Evolutionary conservation across 2,888 invertebrate species (phyloP).

Genomic region (Cenopis cana): DNA sequence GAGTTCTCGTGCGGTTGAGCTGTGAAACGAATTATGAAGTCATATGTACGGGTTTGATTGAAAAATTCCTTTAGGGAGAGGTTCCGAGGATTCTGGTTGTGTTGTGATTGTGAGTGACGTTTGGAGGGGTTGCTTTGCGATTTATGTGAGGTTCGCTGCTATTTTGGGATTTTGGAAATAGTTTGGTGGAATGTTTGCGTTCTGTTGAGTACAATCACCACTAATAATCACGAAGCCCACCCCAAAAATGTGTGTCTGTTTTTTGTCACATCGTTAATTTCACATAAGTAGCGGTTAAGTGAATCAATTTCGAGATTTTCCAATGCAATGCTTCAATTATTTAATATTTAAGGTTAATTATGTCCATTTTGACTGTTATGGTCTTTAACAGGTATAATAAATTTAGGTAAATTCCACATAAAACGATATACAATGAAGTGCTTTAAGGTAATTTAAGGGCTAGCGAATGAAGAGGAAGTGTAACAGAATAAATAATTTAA

Average conservation of each 20-base stretch:
- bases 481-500: neutral
- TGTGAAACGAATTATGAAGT: slow-evolving; percentile 74
- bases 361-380: too few species aligned
- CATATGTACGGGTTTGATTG: slow-evolving; percentile 75
- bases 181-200: slow-evolving; percentile 42
- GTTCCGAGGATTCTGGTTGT: slow-evolving; percentile 68
- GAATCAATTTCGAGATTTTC: neutral
- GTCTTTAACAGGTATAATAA: too few species aligned
- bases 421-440: neutral
- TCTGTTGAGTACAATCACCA: neutral
- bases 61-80: slow-evolving; percentile 74
- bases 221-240: neutral
- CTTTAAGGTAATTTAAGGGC: neutral
- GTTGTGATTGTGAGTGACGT: slow-evolving; percentile 70
- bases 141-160: slow-evolving; percentile 57
- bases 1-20: slow-evolving; percentile 62
- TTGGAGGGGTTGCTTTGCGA: slow-evolving; percentile 63
- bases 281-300: neutral
- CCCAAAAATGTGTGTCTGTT: neutral
- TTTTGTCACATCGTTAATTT: neutral
- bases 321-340: neutral
- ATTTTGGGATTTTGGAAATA: slow-evolving; percentile 57
- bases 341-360: too few species aligned
- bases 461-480: neutral
- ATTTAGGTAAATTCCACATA: neutral